phyloP scores from a whole-genome alignment of 2,888 invertebrate genomes.

The Rhamnusium bicolor region DNA sequence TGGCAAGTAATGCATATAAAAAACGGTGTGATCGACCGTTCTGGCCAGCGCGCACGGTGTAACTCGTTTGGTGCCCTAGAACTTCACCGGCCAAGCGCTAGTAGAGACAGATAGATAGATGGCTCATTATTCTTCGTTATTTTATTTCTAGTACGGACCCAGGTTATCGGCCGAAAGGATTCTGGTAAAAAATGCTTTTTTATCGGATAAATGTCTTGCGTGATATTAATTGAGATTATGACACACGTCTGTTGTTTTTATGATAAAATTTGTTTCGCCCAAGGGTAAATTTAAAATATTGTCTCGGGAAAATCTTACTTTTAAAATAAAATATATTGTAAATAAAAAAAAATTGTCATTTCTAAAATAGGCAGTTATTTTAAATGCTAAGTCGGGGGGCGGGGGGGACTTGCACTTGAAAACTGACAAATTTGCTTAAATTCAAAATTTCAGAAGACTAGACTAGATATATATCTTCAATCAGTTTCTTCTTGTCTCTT shows the following conservation, averaged over 20 bases:
- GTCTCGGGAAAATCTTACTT: too few relatives aligned
- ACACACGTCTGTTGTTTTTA: neutral
- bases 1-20: slow-evolving; percentile 51
- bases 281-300: too few relatives aligned
- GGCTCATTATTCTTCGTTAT: slow-evolving; percentile 46
- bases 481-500: too few relatives aligned
- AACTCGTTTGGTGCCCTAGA: slow-evolving; percentile 64
- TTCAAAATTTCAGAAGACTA: too few relatives aligned
- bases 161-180: slow-evolving; percentile 45
- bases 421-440: too few relatives aligned
- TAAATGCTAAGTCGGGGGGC: too few relatives aligned
- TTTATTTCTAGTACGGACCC: slow-evolving; percentile 18
- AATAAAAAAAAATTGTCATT: too few relatives aligned
- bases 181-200: slow-evolving; percentile 6
- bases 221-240: neutral
- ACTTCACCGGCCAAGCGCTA: slow-evolving; percentile 37
- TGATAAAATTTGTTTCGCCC: neutral
- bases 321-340: too few relatives aligned
- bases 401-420: too few relatives aligned
- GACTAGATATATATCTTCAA: too few relatives aligned
- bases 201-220: neutral
- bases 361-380: too few relatives aligned
- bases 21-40: slow-evolving; percentile 69
- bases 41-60: slow-evolving; percentile 65
- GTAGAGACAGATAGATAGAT: slow-evolving; percentile 42